Conservation (phyloP, 1,140 invertebrate species). For the Pygmarrhopalites habei region DNA sequence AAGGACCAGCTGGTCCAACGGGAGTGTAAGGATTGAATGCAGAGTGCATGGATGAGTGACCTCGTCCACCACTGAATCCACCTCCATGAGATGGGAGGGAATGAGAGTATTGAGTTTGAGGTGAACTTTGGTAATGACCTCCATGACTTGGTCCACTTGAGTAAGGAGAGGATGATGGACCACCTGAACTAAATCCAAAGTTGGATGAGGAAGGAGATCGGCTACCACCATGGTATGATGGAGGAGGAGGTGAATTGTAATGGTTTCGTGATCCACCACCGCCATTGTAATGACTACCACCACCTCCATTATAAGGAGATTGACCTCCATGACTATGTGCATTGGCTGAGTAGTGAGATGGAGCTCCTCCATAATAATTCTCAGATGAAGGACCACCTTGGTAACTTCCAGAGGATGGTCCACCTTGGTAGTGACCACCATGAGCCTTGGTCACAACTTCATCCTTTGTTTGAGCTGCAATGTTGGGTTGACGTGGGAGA, state of each 20-base stretch:
- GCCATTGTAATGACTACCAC: neutral
- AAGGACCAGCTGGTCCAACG: slow-evolving; percentile 26
- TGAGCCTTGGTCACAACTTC: slow-evolving; percentile 17
- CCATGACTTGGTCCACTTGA: neutral
- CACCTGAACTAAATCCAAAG: neutral
- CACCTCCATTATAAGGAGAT: slow-evolving; percentile 2
- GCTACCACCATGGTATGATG: neutral
- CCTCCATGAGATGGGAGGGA: neutral
- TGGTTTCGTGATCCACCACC: too few species aligned
- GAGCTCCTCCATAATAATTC: slow-evolving; percentile 9
- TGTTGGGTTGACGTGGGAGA: slow-evolving; percentile 33
- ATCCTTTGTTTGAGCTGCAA: slow-evolving; percentile 25
- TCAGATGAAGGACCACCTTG: slow-evolving; percentile 10
- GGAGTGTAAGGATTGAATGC: slow-evolving; percentile 29
- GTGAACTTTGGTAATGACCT: slow-evolving; percentile 8
- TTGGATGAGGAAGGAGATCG: neutral
- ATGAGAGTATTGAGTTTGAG: slow-evolving; percentile 8
- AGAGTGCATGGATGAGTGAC: slow-evolving; percentile 12
- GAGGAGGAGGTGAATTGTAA: neutral
- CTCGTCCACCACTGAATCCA: neutral
- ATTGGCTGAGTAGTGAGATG: neutral
- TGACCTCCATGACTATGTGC: neutral
- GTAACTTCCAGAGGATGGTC: neutral
- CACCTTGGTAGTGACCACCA: slow-evolving; percentile 6
- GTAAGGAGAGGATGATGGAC: neutral